Percentiles rank a stretch among this genome's conserved stretches.
Evolutionary conservation across 1,140 invertebrate genomes (phyloP).

Genomic region (Macrosteles quadrilineatus): DNA sequence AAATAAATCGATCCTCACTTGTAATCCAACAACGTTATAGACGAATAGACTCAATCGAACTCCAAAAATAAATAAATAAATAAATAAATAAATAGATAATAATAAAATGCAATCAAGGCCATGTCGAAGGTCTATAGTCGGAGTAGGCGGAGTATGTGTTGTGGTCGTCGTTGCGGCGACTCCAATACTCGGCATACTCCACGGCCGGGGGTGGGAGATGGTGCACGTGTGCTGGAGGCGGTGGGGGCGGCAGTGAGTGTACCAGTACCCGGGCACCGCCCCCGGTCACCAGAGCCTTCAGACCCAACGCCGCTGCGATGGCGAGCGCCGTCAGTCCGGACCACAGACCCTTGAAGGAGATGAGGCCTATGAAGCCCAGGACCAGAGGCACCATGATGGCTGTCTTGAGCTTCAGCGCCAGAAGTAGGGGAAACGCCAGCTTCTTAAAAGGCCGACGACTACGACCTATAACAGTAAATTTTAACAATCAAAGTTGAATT

Average conservation of each 20-base stretch:
- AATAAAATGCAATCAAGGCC: background rate
- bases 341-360: constrained; percentile 65
- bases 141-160: background rate
- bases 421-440: constrained; percentile 60
- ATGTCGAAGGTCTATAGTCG: background rate
- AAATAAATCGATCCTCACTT: no score
- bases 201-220: constrained; percentile 17
- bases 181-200: constrained; percentile 32
- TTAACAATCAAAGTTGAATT: no score
- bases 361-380: constrained; percentile 59
- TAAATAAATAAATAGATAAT: constrained; percentile 1
- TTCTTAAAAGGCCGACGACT: constrained; percentile 59
- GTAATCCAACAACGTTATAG: no score
- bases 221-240: background rate
- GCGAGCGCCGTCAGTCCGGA: constrained; percentile 62
- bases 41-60: no score
- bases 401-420: constrained; percentile 64
- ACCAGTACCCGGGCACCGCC: constrained; percentile 44
- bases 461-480: constrained; percentile 5
- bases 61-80: background rate
- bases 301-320: constrained; percentile 57
- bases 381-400: constrained; percentile 62
- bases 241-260: constrained; percentile 23
- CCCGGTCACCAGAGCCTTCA: constrained; percentile 55
- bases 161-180: background rate